Evolutionary conservation across 2,113 vertebrate species (phyloP), one percentile per base, ranked within the genome.

Genomic region (Varanus salvator): DNA sequence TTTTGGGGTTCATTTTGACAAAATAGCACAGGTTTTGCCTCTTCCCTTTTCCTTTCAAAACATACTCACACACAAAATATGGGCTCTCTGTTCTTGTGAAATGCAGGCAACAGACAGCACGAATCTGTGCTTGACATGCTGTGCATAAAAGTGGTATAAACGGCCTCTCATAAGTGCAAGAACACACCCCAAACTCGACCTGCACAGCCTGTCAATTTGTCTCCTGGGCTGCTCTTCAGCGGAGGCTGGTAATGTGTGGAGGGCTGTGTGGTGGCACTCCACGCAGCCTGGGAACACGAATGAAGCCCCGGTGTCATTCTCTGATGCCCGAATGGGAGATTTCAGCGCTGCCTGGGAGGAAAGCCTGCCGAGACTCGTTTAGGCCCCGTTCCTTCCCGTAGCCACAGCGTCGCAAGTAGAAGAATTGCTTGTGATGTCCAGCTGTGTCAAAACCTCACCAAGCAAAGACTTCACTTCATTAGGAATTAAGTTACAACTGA

Each of bases 381-480:
- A 95, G 90, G 89, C 96, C 21, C 38, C 8, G 82, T 97, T 92
- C 29, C 31, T 12, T 82, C 77, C 14, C 1, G 75, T 60, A 87
- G 91, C 34, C 80, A 77, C 93, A 95, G 91, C 86, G 92, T 93
- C 93, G 77, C 11, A 94, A 95, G 92, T 95, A 95, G 96, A 95
- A 77, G 82, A 95, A 91, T 92, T 94, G 80, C 87, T 96, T 87
- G 75, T 89, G 93, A 96, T 38, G 81, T 93, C 94, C 89, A 91
- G 80, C 96, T 96, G 96, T 95, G 96, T 94, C 89, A 91, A 94
- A 93, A 86, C 74, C 94, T 96, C 95, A 94, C 86, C 87, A 95
- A 94, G 92, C 92, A 92, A 96, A 97, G 60, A 96, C 93, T 96
- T 95, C 38, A 84, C 89, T 97, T 97, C 88, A 90, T 97, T 96